phyloP scores from a whole-genome alignment of 1,140 invertebrate species.

The Plodia interpunctella region DNA sequence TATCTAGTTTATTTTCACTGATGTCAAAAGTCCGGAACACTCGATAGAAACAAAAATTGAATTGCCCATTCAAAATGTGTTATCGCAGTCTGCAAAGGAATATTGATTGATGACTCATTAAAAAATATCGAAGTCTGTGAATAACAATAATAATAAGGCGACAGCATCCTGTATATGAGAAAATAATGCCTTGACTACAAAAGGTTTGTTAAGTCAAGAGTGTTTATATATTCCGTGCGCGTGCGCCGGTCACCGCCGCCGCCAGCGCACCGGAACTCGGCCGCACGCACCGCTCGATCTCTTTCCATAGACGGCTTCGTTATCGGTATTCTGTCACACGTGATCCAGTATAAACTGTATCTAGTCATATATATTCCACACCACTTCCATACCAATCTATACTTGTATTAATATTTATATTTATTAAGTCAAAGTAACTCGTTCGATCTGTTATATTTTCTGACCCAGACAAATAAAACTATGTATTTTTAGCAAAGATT shows the following conservation, averaged over 20 bases:
- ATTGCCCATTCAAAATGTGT: neutral
- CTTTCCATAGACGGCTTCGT: constrained; percentile 46
- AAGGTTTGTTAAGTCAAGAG: constrained; percentile 5
- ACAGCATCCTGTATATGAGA: constrained; percentile 1
- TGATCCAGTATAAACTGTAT: neutral
- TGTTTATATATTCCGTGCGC: constrained; percentile 44
- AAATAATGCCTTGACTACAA: constrained; percentile 7
- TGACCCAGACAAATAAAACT: too few species aligned
- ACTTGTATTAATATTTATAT: too few species aligned
- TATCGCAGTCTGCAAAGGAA: neutral
- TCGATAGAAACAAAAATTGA: neutral
- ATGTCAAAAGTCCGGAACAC: too few species aligned
- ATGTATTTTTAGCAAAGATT: too few species aligned
- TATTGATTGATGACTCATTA: neutral
- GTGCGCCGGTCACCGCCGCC: constrained; percentile 35
- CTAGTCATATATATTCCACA: neutral
- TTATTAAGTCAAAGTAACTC: too few species aligned
- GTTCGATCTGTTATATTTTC: too few species aligned
- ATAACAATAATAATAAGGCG: neutral
- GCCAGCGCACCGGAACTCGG: constrained; percentile 45
- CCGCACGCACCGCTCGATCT: constrained; percentile 43
- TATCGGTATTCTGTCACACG: constrained; percentile 20
- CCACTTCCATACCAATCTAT: too few species aligned
- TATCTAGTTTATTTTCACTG: too few species aligned
- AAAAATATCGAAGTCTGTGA: neutral